A percentile compares a stretch with the other conserved stretches of the same genome.
Evolutionary conservation across 92 coral and sea anemone genomes (phyloP).

Genomic region (Desmophyllum pertusum): DNA sequence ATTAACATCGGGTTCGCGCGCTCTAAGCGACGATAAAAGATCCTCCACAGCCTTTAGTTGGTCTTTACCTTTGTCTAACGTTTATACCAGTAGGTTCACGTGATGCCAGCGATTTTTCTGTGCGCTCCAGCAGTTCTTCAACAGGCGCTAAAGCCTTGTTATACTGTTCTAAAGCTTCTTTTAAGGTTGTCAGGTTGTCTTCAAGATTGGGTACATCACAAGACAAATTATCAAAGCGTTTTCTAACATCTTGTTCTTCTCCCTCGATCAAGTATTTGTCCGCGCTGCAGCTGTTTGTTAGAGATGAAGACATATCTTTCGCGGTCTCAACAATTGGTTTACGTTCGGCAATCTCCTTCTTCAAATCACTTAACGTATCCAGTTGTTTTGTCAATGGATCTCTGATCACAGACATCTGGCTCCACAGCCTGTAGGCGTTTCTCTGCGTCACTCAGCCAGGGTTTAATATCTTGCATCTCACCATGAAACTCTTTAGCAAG

Average conservation of each 20-base stretch:
- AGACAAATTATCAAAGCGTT: slow-evolving; percentile 76
- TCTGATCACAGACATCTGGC: slow-evolving; percentile 78
- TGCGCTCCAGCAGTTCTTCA: slow-evolving; percentile 75
- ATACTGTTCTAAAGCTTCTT: slow-evolving; percentile 74
- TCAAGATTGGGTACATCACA: slow-evolving; percentile 59
- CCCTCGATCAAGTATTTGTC: slow-evolving; percentile 94
- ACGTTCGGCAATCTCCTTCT: slow-evolving; percentile 79
- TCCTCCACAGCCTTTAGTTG: slow-evolving; percentile 72
- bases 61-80: slow-evolving; percentile 69
- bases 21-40: slow-evolving; percentile 64
- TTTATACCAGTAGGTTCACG: slow-evolving; percentile 88
- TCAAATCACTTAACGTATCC: slow-evolving; percentile 62
- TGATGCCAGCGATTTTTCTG: slow-evolving; percentile 66
- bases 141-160: slow-evolving; percentile 74
- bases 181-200: slow-evolving; percentile 64
- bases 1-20: slow-evolving; percentile 66
- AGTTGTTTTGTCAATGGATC: slow-evolving; percentile 81
- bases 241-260: slow-evolving; percentile 82
- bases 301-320: slow-evolving; percentile 75
- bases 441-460: slow-evolving; percentile 89
- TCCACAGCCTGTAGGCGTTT: slow-evolving; percentile 68
- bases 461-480: slow-evolving; percentile 77
- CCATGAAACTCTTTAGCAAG: slow-evolving; percentile 85
- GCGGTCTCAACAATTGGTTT: slow-evolving; percentile 65
- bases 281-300: slow-evolving; percentile 83